These are phyloP conservation scores for Porites australiensis DNA, from an alignment of 64 coral and sea anemone species.

Conservation along the genomic window DNA sequence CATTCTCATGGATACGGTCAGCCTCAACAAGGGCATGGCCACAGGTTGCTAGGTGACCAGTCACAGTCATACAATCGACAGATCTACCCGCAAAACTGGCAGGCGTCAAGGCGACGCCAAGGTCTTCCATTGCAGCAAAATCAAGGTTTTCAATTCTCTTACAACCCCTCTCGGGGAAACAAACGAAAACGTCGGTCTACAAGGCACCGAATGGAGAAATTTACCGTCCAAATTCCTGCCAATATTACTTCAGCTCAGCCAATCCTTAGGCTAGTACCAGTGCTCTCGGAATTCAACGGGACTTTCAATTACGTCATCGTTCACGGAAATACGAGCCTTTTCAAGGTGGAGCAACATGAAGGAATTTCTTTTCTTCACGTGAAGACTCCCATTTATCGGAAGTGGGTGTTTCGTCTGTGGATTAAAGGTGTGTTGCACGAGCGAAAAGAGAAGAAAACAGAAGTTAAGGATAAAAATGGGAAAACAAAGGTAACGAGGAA, in stretches of 20 bases:
- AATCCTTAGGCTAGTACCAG: slow-evolving; percentile 86
- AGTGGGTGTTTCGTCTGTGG: slow-evolving; percentile 45
- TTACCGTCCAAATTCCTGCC: slow-evolving; percentile 62
- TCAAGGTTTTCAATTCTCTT: slow-evolving; percentile 43
- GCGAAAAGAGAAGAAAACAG: background rate
- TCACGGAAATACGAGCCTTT: slow-evolving; percentile 59
- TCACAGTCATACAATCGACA: slow-evolving; percentile 34
- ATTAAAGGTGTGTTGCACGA: slow-evolving; percentile 45
- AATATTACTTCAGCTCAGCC: slow-evolving; percentile 71
- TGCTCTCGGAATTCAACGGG: slow-evolving; percentile 80
- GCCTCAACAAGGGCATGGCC: background rate
- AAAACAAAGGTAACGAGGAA: background rate
- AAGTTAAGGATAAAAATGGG: slow-evolving; percentile 1
- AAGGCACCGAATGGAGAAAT: slow-evolving; percentile 44
- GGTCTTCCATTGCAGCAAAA: slow-evolving; percentile 19
- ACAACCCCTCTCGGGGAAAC: background rate
- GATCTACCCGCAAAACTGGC: slow-evolving; percentile 31
- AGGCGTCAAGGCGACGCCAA: background rate
- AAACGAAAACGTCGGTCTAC: slow-evolving; percentile 40
- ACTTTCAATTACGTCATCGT: slow-evolving; percentile 79
- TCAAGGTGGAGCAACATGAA: slow-evolving; percentile 55
- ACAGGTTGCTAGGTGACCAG: background rate
- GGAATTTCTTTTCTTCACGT: slow-evolving; percentile 64
- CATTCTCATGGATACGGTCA: slow-evolving; percentile 31
- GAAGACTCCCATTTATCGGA: slow-evolving; percentile 45